A percentile compares a stretch with the other conserved stretches of the same genome.
Conservation (phyloP, 2,888 invertebrate genomes). For the Onchidella celtica region DNA sequence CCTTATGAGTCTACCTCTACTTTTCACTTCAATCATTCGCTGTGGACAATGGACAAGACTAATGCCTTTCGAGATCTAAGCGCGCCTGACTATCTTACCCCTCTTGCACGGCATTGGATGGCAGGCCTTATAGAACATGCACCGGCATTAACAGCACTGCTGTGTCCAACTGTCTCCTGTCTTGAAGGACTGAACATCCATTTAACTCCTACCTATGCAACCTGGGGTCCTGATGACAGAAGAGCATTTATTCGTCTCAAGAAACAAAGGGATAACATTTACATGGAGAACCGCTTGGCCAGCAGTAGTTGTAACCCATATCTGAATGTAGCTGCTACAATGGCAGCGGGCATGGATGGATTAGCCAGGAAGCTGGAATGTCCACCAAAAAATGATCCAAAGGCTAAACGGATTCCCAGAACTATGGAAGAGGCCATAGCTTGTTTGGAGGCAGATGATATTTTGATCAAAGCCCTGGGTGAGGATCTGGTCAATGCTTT, state of each 20-base stretch:
- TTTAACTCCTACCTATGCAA: constrained; percentile 45
- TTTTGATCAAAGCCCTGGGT: constrained; percentile 31
- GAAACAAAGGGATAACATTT: constrained; percentile 46
- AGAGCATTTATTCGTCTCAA: constrained; percentile 38
- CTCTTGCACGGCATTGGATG: constrained; percentile 52
- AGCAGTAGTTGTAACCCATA: constrained; percentile 53
- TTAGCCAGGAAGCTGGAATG: constrained; percentile 49
- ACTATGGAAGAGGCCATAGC: constrained; percentile 22
- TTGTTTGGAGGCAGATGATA: constrained; percentile 13
- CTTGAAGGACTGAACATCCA: constrained; percentile 42
- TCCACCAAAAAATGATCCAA: constrained; percentile 30
- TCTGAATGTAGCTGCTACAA: constrained; percentile 52
- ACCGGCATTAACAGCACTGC: constrained; percentile 50
- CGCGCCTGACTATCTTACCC: constrained; percentile 26
- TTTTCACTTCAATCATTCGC: constrained; percentile 48
- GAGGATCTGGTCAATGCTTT: constrained; percentile 17
- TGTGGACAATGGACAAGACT: constrained; percentile 17
- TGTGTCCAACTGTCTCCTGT: constrained; percentile 55
- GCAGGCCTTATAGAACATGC: constrained; percentile 52
- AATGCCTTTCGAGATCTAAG: constrained; percentile 44
- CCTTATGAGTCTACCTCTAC: constrained; percentile 21
- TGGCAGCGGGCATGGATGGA: constrained; percentile 57
- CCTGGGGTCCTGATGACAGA: constrained; percentile 53
- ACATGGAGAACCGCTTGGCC: constrained; percentile 54
- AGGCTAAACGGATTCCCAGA: constrained; percentile 36